Evolutionary conservation across 1,140 invertebrate species (phyloP), one percentile per base, ranked within the genome.

Genomic region (Drosophila leontia): DNA sequence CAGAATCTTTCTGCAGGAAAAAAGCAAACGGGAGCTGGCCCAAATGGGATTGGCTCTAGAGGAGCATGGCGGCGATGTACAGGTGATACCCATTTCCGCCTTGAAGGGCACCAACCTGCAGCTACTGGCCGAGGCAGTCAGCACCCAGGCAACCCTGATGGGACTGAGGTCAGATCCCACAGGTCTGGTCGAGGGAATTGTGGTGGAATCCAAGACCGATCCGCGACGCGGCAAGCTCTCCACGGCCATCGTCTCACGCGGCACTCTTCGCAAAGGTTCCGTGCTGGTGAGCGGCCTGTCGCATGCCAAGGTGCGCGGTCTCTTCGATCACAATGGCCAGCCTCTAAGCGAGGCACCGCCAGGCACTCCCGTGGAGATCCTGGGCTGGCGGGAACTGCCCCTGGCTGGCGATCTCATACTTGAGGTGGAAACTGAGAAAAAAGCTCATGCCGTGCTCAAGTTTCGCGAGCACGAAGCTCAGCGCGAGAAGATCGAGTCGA

Each of bases 1-100:
- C 7, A 8, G 1, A 1, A 29, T 0, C 1, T 17, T 7, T 93
- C 93, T 9, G 1, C 62, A 98, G 97, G 95, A 96, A 71, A 93
- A 94, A 65, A 96, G 97, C 8, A 96, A 97, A 85, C 93, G 94
- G 51, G 96, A 96, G 93, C 94, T 99, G 11, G 92, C 95, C 1
- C 94, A 96, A 82, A 94, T 96, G 84, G 97, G 97, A 12, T 94
- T 99, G 44, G 93, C 96, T 23, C 94, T 98, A 9, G 99, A 99
- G 94, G 96, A 96, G 39, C 92, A 96, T 64, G 99, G 99, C 1
- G 99, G 99, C 2, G 98, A 99, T 75, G 94, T 99, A 6, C 98
- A 99, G 93, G 95, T 96, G 37, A 95, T 99, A 60, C 95, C 96
- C 23, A 96, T 99, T 72, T 99, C 98, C 0, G 99, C 99, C 0